phyloP scores from a whole-genome alignment of 2,113 vertebrate species.

The Ailuropoda melanoleuca region DNA sequence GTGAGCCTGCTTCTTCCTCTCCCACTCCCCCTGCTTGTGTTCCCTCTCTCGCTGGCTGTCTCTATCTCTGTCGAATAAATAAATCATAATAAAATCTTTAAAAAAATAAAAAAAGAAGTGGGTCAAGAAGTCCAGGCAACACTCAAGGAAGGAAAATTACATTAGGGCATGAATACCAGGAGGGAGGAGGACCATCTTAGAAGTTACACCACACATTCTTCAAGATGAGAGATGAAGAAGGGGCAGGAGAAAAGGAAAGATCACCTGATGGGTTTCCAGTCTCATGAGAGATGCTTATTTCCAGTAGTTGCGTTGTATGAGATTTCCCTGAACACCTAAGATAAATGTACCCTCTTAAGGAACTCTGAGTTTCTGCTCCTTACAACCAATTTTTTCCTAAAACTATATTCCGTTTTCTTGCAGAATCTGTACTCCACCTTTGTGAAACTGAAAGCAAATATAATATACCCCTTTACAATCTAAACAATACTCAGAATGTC shows the following conservation, averaged over 20 bases:
- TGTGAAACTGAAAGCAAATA: neutral
- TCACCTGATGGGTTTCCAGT: neutral
- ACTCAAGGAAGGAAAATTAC: neutral
- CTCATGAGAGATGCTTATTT: neutral
- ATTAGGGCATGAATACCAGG: neutral
- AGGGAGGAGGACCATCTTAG: neutral
- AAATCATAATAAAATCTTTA: no score
- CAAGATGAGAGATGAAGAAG: neutral
- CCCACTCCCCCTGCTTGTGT: no score
- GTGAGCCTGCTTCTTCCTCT: no score
- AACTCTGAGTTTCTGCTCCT: neutral
- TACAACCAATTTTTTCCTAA: slow-evolving; percentile 10
- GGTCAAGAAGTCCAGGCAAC: neutral
- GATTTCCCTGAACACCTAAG: slow-evolving; percentile 14
- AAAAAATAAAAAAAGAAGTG: no score
- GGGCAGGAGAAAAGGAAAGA: neutral
- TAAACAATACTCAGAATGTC: slow-evolving; percentile 18
- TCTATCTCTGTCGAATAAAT: no score
- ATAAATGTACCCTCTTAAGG: neutral
- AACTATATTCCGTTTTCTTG: neutral
- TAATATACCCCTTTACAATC: neutral
- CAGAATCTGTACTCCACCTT: neutral
- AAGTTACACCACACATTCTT: neutral
- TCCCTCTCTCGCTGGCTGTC: no score
- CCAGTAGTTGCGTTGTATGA: neutral